phyloP scores from a whole-genome alignment of 2,797 vertebrate species.

The Danio albolineatus region DNA sequence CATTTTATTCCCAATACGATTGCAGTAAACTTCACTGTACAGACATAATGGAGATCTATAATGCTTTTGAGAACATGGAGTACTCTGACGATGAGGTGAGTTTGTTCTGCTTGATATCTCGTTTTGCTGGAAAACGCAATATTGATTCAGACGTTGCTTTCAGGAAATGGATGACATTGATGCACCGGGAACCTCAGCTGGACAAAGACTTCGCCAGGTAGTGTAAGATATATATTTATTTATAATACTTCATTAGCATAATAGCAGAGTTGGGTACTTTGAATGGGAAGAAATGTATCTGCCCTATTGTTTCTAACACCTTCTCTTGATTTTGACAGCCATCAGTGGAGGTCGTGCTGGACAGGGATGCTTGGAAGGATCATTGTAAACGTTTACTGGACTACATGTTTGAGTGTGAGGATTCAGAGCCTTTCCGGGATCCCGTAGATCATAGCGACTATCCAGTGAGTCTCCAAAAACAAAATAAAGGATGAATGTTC shows the following conservation, averaged over 20 bases:
- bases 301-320: not conserved
- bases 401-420: slow-evolving; percentile 94
- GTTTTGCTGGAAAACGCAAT: not conserved
- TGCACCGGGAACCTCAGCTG: slow-evolving; percentile 80
- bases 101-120: not conserved
- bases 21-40: slow-evolving; percentile 87
- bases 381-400: slow-evolving; percentile 89
- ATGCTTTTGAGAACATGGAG: slow-evolving; percentile 88
- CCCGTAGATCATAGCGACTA: slow-evolving; percentile 92
- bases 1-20: not conserved
- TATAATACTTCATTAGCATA: too few relatives aligned
- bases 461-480: slow-evolving; percentile 81
- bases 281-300: not conserved
- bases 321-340: slow-evolving; percentile 67
- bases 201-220: slow-evolving; percentile 79
- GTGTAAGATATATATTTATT: not conserved
- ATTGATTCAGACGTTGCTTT: not conserved
- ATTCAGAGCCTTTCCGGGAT: slow-evolving; percentile 95
- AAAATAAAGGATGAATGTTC: not conserved
- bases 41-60: slow-evolving; percentile 91
- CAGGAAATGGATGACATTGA: slow-evolving; percentile 78
- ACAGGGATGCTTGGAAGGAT: slow-evolving; percentile 91
- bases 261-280: not conserved
- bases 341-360: slow-evolving; percentile 74
- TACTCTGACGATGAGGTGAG: slow-evolving; percentile 86